Percentiles rank a stretch among this genome's conserved stretches.
These are phyloP conservation scores for Poliocrania exsul DNA, from an alignment of 2,797 vertebrate species.

Conservation along the genomic window DNA sequence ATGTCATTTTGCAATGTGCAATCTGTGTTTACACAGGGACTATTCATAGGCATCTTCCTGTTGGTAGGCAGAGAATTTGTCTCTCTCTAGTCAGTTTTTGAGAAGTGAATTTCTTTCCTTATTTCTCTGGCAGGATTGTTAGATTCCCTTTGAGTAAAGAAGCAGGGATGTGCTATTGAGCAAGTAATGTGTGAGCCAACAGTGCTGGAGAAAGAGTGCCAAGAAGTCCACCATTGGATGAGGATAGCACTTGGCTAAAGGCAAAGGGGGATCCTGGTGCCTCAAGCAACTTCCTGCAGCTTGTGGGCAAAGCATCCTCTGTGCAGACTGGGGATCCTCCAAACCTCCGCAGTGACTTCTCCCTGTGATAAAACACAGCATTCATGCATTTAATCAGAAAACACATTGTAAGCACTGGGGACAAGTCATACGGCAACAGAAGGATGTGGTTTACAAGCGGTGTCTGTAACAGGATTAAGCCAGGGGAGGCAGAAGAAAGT, in stretches of 20 bases:
- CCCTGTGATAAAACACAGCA: fast-evolving
- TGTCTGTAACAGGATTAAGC: slow-evolving; percentile 31
- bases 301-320: background rate
- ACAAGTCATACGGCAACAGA: slow-evolving; percentile 19
- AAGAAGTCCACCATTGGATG: background rate
- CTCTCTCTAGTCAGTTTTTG: slow-evolving; percentile 49
- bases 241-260: background rate
- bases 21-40: slow-evolving; percentile 28
- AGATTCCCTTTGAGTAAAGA: slow-evolving; percentile 14
- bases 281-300: background rate
- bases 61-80: slow-evolving; percentile 38
- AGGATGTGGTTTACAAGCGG: slow-evolving; percentile 45
- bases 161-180: background rate
- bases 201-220: background rate
- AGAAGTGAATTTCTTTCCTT: slow-evolving; percentile 11
- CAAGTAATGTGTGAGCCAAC: background rate
- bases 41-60: slow-evolving; percentile 35
- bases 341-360: fast-evolving
- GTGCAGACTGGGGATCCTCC: background rate
- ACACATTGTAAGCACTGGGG: fast-evolving
- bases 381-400: background rate
- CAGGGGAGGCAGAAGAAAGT: slow-evolving; percentile 44
- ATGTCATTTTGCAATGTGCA: background rate
- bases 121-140: background rate
- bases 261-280: background rate